Evolutionary conservation across 2,797 vertebrate genomes (phyloP).

Genomic region (Miichthys miiuy): DNA sequence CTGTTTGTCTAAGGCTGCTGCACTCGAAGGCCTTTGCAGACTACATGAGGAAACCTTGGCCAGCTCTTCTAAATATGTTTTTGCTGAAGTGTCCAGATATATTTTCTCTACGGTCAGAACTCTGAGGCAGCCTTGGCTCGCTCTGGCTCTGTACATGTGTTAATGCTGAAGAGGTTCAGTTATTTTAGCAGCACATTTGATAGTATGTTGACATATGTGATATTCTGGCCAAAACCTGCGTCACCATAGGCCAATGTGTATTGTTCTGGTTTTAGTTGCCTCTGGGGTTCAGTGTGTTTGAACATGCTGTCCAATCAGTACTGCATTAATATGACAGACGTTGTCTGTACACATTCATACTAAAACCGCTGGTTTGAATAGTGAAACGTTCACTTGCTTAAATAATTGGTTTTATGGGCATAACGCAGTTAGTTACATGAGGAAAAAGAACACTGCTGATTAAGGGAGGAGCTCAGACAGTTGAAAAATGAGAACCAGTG

Average conservation of each 20-base stretch:
- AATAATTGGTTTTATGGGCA: constrained; percentile 30
- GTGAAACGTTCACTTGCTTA: constrained; percentile 7
- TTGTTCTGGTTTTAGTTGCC: constrained; percentile 68
- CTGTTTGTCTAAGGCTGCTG: constrained; percentile 79
- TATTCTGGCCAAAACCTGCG: constrained; percentile 65
- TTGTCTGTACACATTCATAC: constrained; percentile 44
- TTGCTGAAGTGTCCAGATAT: constrained; percentile 78
- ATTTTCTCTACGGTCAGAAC: constrained; percentile 74
- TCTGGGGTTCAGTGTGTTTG: constrained; percentile 57
- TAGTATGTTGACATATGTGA: constrained; percentile 79
- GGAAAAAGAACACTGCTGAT: constrained; percentile 42
- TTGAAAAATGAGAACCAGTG: constrained; percentile 67
- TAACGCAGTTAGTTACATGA: constrained; percentile 39
- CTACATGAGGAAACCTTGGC: constrained; percentile 75
- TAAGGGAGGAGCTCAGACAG: constrained; percentile 46
- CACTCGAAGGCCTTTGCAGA: constrained; percentile 75
- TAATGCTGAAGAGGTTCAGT: constrained; percentile 78
- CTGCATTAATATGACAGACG: constrained; percentile 42
- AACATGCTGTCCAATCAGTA: constrained; percentile 58
- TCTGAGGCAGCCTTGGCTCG: constrained; percentile 74
- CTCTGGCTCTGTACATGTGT: constrained; percentile 69
- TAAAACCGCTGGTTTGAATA: constrained; percentile 29
- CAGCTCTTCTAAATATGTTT: constrained; percentile 78
- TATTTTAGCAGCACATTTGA: constrained; percentile 79
- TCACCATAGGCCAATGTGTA: constrained; percentile 57